Evolutionary conservation across 2,888 invertebrate species (phyloP), one percentile per base, ranked within the genome.

Genomic region (Pilophorus perplexus): DNA sequence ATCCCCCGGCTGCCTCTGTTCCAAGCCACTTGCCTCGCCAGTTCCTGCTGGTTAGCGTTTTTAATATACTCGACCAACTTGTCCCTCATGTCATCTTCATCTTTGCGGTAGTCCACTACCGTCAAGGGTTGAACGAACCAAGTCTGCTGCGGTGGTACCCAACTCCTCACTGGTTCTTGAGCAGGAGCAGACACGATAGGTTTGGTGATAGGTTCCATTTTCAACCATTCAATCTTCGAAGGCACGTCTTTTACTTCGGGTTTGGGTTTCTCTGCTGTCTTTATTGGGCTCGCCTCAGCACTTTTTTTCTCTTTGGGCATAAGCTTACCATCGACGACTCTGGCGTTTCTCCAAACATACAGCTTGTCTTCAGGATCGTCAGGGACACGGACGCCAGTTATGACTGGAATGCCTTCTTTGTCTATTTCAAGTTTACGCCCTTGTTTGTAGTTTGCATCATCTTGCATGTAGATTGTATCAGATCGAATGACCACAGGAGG

Each of bases 301-400:
- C 12, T 8, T n/a, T 60, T 68, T 57, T 72, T 72, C 38, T 71
- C 71, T 22, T 89, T 88, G 16, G 89, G 88, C 48, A 88, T 80
- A 55, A 93, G 77, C 75, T 89, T 85, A 64, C 90, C 89, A 74
- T 93, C 91, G 48, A 93, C 89, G 12, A 93, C 91, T 70, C 92
- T 81, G 0, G 92, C 93, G 77, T 93, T 93, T 64, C 93, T 82
- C 92, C 92, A 93, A 0, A 86, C 87, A 75, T 89, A 88, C 16
- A 52, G 23, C 22, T 85, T 86, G 74, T 90, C 90, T 54, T 86
- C 85, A 65, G 89, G 88, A 71, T 90, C 89, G 74, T 93, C 93
- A 0, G 92, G 92, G 40, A 90, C 86, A 67, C 92, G 82, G 0
- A 89, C 83, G 0, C 90, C 90, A 60, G 90, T 88, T 48, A 93